Evolutionary conservation across 30 jellyfish, hydroid and myxozoan species (phyloP).

Genomic region (Pseudorhiza aurosa): DNA sequence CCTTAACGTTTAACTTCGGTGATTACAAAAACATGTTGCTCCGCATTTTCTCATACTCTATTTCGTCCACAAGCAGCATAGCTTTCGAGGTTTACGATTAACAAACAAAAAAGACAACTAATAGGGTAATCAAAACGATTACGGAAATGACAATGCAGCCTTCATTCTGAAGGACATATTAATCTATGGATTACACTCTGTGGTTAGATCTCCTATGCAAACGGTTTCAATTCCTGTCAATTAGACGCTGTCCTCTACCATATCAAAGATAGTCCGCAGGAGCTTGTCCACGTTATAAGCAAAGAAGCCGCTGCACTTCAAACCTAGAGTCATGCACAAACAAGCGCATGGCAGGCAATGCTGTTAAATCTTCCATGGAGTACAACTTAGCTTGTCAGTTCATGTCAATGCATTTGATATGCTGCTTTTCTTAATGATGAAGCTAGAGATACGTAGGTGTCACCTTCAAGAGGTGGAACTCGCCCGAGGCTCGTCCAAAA

Average conservation of each 20-base stretch:
- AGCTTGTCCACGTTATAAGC: not conserved
- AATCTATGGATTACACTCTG: not conserved
- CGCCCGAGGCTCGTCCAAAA: no score
- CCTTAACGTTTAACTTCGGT: not conserved
- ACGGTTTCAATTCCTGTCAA: not conserved
- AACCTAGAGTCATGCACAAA: not conserved
- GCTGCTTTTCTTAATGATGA: no score
- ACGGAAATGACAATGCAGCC: conserved; percentile 17
- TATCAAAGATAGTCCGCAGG: not conserved
- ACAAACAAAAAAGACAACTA: conserved; percentile 1
- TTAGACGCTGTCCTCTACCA: not conserved
- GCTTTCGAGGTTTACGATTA: conserved; percentile 17
- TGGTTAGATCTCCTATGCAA: not conserved
- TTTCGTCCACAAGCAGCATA: not conserved
- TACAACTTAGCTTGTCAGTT: not conserved
- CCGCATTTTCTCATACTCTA: not conserved
- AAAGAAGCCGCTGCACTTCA: not conserved
- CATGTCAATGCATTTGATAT: no score
- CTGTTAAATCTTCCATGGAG: not conserved
- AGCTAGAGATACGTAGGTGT: no score
- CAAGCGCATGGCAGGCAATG: not conserved
- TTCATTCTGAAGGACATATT: not conserved
- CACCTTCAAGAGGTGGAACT: no score
- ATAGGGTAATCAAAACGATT: not conserved
- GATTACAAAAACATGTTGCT: not conserved